phyloP scores from a whole-genome alignment of 2,797 vertebrate genomes.

The Propithecus deckenii region DNA sequence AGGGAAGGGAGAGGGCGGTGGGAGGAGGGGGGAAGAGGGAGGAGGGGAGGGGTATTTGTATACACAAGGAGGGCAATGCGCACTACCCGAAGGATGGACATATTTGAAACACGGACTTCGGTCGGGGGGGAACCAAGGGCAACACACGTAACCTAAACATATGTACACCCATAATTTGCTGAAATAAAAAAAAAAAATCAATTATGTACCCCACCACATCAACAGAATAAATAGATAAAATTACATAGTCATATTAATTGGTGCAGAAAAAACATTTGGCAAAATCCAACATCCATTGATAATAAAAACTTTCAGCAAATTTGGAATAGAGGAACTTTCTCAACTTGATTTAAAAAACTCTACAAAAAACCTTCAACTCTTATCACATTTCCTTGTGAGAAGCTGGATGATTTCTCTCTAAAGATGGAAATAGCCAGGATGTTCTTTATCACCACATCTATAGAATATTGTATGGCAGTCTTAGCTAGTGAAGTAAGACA shows the following conservation, averaged over 20 bases:
- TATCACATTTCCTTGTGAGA: background rate
- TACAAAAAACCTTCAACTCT: background rate
- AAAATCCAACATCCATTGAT: background rate
- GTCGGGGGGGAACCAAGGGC: no score
- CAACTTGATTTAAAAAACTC: background rate
- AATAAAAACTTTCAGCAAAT: background rate
- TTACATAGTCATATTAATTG: background rate
- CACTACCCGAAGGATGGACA: no score
- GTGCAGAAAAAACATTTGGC: background rate
- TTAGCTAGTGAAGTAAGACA: background rate
- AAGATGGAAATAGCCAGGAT: background rate
- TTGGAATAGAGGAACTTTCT: background rate
- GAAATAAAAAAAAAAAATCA: no score
- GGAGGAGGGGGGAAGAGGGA: no score
- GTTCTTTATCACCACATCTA: rapidly evolving
- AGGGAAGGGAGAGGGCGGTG: no score
- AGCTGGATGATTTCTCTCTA: background rate
- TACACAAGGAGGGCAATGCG: no score
- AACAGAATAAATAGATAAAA: background rate
- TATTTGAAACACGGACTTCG: no score
- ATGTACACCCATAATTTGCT: no score
- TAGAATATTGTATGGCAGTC: background rate
- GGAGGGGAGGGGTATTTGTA: no score
- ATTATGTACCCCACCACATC: background rate
- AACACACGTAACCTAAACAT: no score